Conservation (phyloP, 2,113 vertebrate species). For the Pelobates fuscus region DNA sequence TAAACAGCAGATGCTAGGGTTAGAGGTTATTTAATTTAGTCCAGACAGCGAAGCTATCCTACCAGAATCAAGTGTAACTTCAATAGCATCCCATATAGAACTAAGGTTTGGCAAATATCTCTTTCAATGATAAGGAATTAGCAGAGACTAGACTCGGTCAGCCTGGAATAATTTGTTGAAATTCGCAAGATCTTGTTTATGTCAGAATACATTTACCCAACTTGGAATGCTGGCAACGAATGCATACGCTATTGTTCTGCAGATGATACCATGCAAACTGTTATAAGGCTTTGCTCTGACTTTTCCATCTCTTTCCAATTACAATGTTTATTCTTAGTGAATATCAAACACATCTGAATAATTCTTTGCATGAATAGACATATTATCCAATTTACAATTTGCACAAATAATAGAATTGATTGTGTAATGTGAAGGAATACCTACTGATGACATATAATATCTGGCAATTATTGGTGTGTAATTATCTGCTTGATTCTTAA, state of each 20-base stretch:
- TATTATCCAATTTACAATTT: slow-evolving; percentile 18
- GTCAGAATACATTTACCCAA: slow-evolving; percentile 40
- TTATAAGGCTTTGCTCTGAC: slow-evolving; percentile 18
- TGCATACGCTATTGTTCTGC: slow-evolving; percentile 22
- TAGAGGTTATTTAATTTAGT: background rate
- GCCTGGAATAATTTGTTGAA: slow-evolving; percentile 40
- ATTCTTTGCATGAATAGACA: background rate
- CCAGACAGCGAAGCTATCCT: background rate
- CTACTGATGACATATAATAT: too few species aligned
- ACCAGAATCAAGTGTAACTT: slow-evolving; percentile 4
- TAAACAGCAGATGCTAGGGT: too few species aligned
- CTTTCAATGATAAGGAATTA: slow-evolving; percentile 31
- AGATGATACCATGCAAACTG: slow-evolving; percentile 29
- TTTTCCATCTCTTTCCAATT: slow-evolving; percentile 35
- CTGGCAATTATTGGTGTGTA: too few species aligned
- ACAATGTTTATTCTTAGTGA: background rate
- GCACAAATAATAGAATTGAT: background rate
- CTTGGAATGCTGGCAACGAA: slow-evolving; percentile 18
- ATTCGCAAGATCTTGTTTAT: slow-evolving; percentile 41
- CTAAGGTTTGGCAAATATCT: slow-evolving; percentile 16
- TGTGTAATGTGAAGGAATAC: background rate
- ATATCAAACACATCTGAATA: slow-evolving; percentile 6
- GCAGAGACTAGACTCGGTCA: slow-evolving; percentile 8
- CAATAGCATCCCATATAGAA: background rate
- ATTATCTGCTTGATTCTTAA: too few species aligned